These are phyloP conservation scores for Stramonita haemastoma DNA, from an alignment of 2,888 invertebrate genomes.

Conservation along the genomic window DNA sequence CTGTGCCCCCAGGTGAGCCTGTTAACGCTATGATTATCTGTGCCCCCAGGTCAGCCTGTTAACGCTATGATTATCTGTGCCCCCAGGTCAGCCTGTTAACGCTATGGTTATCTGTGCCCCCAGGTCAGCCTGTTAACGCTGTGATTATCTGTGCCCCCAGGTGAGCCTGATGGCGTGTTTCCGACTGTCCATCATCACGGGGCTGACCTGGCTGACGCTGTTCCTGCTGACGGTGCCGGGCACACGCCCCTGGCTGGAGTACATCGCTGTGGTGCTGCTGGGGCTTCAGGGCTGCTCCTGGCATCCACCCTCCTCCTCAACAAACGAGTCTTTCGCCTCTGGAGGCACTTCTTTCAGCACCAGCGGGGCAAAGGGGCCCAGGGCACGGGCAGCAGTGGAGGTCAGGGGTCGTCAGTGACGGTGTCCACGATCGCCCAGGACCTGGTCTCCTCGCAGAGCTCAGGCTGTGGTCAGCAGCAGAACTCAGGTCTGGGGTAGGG, in stretches of 20 bases:
- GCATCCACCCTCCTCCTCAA: not conserved
- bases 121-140: too few species aligned
- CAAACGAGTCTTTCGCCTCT: not conserved
- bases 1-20: too few species aligned
- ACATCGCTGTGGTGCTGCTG: not conserved
- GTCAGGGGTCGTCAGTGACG: not conserved
- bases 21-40: too few species aligned
- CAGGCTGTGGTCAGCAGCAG: too few species aligned
- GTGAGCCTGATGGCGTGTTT: conserved; percentile 2
- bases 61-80: too few species aligned
- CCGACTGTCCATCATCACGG: conserved; percentile 24
- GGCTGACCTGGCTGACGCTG: not conserved
- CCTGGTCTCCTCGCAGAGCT: not conserved
- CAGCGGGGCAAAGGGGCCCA: not conserved
- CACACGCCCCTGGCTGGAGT: conserved; percentile 20
- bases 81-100: too few species aligned
- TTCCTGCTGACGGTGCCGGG: not conserved
- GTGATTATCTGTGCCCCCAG: too few species aligned
- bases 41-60: not conserved
- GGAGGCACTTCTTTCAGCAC: not conserved
- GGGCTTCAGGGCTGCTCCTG: conserved; percentile 1
- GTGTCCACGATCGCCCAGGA: not conserved
- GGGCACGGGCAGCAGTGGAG: not conserved
- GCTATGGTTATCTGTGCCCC: too few species aligned
- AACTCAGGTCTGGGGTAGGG: not conserved